These are phyloP conservation scores for Andrena trimmerana DNA, from an alignment of 2,888 invertebrate genomes.

Conservation along the genomic window DNA sequence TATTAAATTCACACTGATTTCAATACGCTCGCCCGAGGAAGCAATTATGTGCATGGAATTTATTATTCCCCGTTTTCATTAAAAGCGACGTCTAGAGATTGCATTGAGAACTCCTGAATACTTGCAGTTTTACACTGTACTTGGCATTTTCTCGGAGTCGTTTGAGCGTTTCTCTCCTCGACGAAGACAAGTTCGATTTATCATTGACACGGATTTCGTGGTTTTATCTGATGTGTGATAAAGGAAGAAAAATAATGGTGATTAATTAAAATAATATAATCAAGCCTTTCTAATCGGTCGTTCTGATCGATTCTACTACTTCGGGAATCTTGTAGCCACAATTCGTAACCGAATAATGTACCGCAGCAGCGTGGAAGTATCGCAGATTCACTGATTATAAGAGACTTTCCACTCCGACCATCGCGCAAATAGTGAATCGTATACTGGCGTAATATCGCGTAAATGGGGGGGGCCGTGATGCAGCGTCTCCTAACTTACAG, in stretches of 20 bases:
- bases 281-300: too few species aligned
- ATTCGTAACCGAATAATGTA: too few species aligned
- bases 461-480: background rate
- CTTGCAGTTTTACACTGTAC: conserved; percentile 21
- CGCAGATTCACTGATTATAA: too few species aligned
- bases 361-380: too few species aligned
- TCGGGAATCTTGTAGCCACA: too few species aligned
- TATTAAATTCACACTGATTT: conserved; percentile 46
- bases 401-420: too few species aligned
- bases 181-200: background rate
- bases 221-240: too few species aligned
- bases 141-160: conserved; percentile 29
- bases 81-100: conserved; percentile 3
- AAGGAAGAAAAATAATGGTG: too few species aligned
- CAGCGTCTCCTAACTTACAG: too few species aligned
- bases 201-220: too few species aligned
- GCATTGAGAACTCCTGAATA: background rate
- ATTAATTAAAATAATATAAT: too few species aligned
- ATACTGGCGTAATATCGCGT: conserved; percentile 12
- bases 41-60: conserved; percentile 29
- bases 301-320: too few species aligned
- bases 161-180: background rate
- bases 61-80: conserved; percentile 23
- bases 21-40: conserved; percentile 32
- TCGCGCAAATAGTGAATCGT: conserved; percentile 8